These are phyloP conservation scores for Acrossocheilus fasciatus DNA, from an alignment of 2,797 vertebrate genomes.

Conservation along the genomic window DNA sequence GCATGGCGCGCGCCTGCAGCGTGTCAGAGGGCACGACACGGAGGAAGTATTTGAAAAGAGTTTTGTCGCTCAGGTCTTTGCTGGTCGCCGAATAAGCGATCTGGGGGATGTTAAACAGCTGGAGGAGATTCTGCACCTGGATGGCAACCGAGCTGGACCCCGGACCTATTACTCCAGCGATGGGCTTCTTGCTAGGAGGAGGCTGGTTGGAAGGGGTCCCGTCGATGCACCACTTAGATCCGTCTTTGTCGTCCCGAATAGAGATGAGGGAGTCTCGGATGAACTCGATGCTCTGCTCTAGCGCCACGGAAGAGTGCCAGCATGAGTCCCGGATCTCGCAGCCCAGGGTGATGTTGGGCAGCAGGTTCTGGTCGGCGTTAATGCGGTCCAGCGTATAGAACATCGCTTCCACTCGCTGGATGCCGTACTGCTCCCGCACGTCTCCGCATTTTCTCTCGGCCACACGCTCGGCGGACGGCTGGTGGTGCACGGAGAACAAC, in stretches of 20 bases:
- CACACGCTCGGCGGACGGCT: slow-evolving; percentile 94
- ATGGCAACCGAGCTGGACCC: slow-evolving; percentile 99
- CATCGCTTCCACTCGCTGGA: slow-evolving; percentile 98
- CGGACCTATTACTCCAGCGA: slow-evolving; percentile 95
- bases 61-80: slow-evolving; percentile 98
- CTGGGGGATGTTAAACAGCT: slow-evolving; percentile 98
- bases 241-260: slow-evolving; percentile 93
- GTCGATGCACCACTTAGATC: slow-evolving; percentile 90
- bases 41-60: slow-evolving; percentile 97
- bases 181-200: slow-evolving; percentile 90
- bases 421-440: slow-evolving; percentile 97
- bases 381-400: slow-evolving; percentile 98
- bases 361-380: slow-evolving; percentile 88
- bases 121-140: slow-evolving; percentile 97
- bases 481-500: slow-evolving; percentile 98
- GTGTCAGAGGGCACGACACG: slow-evolving; percentile 97
- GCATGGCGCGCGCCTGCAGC: slow-evolving; percentile 94
- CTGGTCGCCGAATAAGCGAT: slow-evolving; percentile 99
- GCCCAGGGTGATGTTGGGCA: slow-evolving; percentile 96
- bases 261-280: slow-evolving; percentile 98
- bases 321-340: slow-evolving; percentile 99
- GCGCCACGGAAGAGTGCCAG: slow-evolving; percentile 97
- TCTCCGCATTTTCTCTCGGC: slow-evolving; percentile 97
- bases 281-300: slow-evolving; percentile 99
- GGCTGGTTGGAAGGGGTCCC: slow-evolving; percentile 85